phyloP scores from a whole-genome alignment of 2,888 invertebrate species.

The Torymus texanus region DNA sequence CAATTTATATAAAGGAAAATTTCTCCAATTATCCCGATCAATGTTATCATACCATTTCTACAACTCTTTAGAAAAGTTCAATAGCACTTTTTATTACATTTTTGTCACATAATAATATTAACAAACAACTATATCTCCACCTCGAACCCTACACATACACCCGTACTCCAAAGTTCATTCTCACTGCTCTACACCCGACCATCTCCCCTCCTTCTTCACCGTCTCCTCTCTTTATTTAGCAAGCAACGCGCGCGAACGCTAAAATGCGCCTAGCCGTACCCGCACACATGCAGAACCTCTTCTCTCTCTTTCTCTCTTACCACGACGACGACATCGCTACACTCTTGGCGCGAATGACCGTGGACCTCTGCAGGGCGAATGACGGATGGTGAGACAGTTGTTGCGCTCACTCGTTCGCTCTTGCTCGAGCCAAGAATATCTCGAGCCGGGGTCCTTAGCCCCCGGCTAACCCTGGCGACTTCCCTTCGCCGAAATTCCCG shows the following conservation, averaged over 20 bases:
- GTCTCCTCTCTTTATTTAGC: conserved; percentile 42
- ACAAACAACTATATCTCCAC: too few species aligned
- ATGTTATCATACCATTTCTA: too few species aligned
- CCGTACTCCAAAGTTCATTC: too few species aligned
- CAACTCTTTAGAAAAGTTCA: too few species aligned
- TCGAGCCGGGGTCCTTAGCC: conserved; percentile 31
- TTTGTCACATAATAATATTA: too few species aligned
- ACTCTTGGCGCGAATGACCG: conserved; percentile 49
- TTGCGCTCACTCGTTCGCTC: conserved; percentile 58
- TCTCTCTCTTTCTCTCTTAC: too few species aligned
- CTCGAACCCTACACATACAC: too few species aligned
- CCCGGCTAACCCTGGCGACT: conserved; percentile 41
- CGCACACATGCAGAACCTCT: neutral
- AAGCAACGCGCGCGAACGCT: neutral
- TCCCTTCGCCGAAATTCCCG: conserved; percentile 53
- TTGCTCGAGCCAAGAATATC: conserved; percentile 51
- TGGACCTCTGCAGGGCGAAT: conserved; percentile 62
- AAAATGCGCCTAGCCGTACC: neutral
- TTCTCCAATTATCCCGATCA: too few species aligned
- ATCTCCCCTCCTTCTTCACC: neutral
- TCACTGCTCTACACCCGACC: neutral
- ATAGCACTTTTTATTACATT: too few species aligned
- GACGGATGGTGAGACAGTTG: conserved; percentile 73
- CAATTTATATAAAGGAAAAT: too few species aligned
- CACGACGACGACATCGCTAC: too few species aligned